These are phyloP conservation scores for Camptogramma bilineatum DNA, from an alignment of 2,888 invertebrate genomes.

Conservation along the genomic window DNA sequence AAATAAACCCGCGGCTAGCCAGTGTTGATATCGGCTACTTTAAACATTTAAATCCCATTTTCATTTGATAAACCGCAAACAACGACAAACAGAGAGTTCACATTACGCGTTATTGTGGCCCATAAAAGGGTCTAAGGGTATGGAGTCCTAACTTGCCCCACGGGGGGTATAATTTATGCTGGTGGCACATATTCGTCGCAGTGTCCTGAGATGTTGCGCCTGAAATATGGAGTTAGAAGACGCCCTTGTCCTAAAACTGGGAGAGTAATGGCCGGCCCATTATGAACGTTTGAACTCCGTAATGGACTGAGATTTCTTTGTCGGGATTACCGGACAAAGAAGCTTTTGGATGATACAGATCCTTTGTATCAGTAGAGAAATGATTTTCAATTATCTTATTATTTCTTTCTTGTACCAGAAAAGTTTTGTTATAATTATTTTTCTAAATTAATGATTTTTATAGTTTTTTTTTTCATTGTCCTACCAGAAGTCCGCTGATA, in stretches of 20 bases:
- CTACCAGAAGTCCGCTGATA: too few species aligned
- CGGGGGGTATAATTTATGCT: slow-evolving; percentile 67
- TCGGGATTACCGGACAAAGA: slow-evolving; percentile 5
- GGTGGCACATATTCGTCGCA: slow-evolving; percentile 51
- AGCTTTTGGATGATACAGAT: slow-evolving; percentile 1
- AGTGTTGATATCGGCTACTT: background rate
- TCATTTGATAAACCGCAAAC: slow-evolving; percentile 34
- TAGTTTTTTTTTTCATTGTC: background rate
- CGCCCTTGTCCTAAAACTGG: slow-evolving; percentile 46
- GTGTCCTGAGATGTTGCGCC: slow-evolving; percentile 54
- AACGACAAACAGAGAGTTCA: slow-evolving; percentile 48
- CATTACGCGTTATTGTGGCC: slow-evolving; percentile 59
- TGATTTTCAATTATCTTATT: background rate
- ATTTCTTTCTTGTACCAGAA: too few species aligned
- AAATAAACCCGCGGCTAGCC: background rate
- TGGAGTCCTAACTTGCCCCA: slow-evolving; percentile 63
- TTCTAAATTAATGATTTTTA: background rate
- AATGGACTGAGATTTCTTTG: slow-evolving; percentile 35
- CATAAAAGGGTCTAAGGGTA: slow-evolving; percentile 68
- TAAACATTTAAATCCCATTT: slow-evolving; percentile 9
- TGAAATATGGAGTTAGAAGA: slow-evolving; percentile 55
- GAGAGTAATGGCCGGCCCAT: slow-evolving; percentile 62
- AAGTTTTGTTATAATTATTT: too few species aligned
- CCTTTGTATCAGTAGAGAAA: background rate
- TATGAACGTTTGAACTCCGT: slow-evolving; percentile 50